Percentiles rank a stretch among this genome's conserved stretches.
Conservation (phyloP, 2,113 vertebrate genomes). For the Engraulis encrasicolus region DNA sequence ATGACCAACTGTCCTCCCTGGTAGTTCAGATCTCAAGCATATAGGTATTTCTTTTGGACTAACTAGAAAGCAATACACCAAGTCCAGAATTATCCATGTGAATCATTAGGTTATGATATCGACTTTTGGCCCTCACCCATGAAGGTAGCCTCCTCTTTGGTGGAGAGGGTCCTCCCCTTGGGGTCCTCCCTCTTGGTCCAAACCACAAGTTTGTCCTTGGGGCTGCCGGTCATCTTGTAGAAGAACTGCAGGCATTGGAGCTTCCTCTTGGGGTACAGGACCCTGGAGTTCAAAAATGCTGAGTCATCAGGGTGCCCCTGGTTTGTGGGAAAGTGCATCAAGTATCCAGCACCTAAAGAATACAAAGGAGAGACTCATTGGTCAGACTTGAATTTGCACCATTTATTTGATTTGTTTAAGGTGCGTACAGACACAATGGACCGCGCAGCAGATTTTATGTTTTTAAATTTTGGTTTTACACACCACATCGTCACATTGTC, state of each 20-base stretch:
- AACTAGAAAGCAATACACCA: not conserved
- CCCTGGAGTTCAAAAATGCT: conserved; percentile 87
- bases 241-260: conserved; percentile 92
- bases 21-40: too few species aligned
- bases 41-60: too few species aligned
- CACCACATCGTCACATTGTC: too few species aligned
- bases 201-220: conserved; percentile 78
- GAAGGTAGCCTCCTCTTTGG: conserved; percentile 80
- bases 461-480: not conserved
- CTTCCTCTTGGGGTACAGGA: conserved; percentile 86
- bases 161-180: conserved; percentile 73
- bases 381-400: not conserved
- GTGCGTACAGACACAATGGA: not conserved
- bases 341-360: conserved; percentile 79
- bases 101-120: not conserved
- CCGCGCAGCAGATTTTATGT: not conserved
- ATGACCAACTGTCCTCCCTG: too few species aligned
- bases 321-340: conserved; percentile 82
- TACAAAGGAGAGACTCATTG: not conserved
- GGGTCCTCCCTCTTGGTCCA: conserved; percentile 86
- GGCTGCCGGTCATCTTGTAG: conserved; percentile 85
- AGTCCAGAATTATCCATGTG: not conserved
- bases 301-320: conserved; percentile 67
- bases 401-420: not conserved
- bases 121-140: conserved; percentile 67